Base-by-base conservation (phyloP, 2,888 invertebrate genomes). In the Harpalus rubripes region DNA sequence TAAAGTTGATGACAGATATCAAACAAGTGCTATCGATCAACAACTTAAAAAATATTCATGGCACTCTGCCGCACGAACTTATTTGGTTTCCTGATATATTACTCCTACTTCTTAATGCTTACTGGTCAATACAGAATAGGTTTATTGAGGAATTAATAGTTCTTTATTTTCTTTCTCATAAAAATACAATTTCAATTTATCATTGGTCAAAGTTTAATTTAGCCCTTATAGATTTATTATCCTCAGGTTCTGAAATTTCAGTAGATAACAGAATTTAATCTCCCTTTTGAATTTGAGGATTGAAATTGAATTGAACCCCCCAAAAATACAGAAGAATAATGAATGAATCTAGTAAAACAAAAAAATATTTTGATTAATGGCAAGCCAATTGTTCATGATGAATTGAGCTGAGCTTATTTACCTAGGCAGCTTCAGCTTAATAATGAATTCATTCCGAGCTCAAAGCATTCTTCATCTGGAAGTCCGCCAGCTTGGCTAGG, bases 401-500 rank as follows among this genome's bases (percentile, higher is more conserved):
- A 32, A 68, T 68, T 68, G 32, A 39, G 68, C 68, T 8, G 12
- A 12, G 39, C 39, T 68, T 68, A 68, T 68, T 68, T 68, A 68
- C 68, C 68, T 68, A 68, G 22, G 59, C 44, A 32, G 32, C 32
- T 32, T 32, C 68, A 68, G 72, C 44, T 44, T 74, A 56, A 78
- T 78, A 78, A 78, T 78, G 78, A 78, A 56, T 78, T 58, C 58
- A 78, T 58, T 58, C 78, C 26, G 10, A 10, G 12, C 18, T 22
- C 16, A 18, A 74, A 74, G 56, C 74, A 58, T 78, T 78, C 56
- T 78, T 78, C 78, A 78, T 58, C 58, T 78, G 78, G 78, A 78
- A 58, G 41, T 15, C n/a, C 56, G 78, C 78, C 78, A 78, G 72
- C 32, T 32, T 32, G 32, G 32, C 2, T 5, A 32, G 63, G 18